phyloP scores from a whole-genome alignment of 2,797 vertebrate species.

The Masticophis lateralis region DNA sequence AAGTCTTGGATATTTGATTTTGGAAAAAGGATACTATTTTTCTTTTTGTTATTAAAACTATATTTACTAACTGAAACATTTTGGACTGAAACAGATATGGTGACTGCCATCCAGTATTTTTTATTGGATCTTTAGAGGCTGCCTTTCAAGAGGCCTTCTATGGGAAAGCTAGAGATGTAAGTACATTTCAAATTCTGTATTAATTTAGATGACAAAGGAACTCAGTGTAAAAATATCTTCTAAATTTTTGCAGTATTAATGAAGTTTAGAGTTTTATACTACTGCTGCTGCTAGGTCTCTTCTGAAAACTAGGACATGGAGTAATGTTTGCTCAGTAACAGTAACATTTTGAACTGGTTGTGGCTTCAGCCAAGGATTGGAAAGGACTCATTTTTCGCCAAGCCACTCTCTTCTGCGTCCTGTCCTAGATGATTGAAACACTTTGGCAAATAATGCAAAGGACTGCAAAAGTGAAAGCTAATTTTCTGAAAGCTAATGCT shows the following conservation, averaged over 20 bases:
- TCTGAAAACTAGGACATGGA: not conserved
- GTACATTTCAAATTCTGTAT: slow-evolving; percentile 62
- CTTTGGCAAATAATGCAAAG: not conserved
- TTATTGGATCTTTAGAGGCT: slow-evolving; percentile 97
- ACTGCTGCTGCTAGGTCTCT: not conserved
- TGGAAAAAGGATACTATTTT: not conserved
- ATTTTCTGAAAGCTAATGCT: not conserved
- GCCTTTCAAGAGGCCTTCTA: slow-evolving; percentile 99
- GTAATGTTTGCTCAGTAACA: not conserved
- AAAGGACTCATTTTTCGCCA: not conserved
- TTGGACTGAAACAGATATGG: slow-evolving; percentile 84
- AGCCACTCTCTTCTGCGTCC: not conserved
- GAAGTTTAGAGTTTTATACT: not conserved
- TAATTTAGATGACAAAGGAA: not conserved
- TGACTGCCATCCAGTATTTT: slow-evolving; percentile 98
- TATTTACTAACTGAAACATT: slow-evolving; percentile 45
- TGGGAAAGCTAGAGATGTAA: slow-evolving; percentile 99
- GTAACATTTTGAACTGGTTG: not conserved
- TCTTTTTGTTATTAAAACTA: not conserved
- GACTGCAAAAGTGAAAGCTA: not conserved
- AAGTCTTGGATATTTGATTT: not conserved
- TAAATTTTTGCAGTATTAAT: not conserved
- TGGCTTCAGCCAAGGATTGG: not conserved
- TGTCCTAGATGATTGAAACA: not conserved
- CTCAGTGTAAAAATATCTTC: not conserved